Conservation (phyloP, 2,797 vertebrate species). For the Ctenopoma kingsleyae region DNA sequence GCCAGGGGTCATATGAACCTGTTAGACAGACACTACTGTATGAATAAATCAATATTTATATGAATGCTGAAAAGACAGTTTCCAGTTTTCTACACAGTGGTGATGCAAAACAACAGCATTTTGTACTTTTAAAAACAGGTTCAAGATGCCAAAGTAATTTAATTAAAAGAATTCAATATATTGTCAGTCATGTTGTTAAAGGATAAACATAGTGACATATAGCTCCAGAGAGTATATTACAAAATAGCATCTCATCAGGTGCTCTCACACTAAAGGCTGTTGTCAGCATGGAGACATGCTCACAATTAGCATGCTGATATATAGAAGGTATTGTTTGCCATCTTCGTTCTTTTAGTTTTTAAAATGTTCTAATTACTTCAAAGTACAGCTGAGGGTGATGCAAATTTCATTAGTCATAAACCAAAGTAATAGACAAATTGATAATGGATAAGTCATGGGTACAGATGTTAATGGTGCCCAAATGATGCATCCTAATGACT, state of each 20-base stretch:
- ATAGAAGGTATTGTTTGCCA: neutral
- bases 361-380: neutral
- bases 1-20: neutral
- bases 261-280: too few relatives aligned
- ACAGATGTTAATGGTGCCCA: too few relatives aligned
- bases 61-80: too few relatives aligned
- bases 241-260: neutral
- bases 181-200: neutral
- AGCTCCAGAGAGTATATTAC: neutral
- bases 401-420: neutral
- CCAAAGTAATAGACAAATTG: neutral
- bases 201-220: constrained; percentile 3
- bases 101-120: neutral
- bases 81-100: neutral
- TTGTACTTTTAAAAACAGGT: neutral
- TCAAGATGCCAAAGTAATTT: constrained; percentile 4
- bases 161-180: too few relatives aligned
- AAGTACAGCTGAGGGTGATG: neutral
- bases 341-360: neutral
- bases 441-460: neutral
- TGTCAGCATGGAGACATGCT: neutral
- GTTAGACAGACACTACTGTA: too few relatives aligned
- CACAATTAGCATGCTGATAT: neutral
- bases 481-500: neutral
- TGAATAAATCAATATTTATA: neutral